Conservation (phyloP, 2,113 vertebrate genomes). For the Crotalus viridis region DNA sequence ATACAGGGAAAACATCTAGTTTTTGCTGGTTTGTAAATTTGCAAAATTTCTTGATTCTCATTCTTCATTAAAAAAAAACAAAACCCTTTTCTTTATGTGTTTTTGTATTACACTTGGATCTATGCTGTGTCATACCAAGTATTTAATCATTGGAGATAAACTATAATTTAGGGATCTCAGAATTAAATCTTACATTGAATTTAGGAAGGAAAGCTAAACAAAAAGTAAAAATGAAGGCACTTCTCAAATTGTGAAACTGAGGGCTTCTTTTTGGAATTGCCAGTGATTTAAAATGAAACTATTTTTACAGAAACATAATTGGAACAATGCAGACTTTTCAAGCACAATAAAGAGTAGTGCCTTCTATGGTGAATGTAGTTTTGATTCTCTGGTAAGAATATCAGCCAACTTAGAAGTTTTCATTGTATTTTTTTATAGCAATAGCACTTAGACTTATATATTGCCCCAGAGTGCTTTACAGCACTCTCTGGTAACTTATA, state of each 20-base stretch:
- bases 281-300: neutral
- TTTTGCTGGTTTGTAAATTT: constrained; percentile 17
- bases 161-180: neutral
- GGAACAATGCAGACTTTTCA: too few species aligned
- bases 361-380: neutral
- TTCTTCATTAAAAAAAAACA: neutral
- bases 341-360: neutral
- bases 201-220: neutral
- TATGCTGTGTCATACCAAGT: neutral
- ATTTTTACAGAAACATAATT: neutral
- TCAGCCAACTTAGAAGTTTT: neutral
- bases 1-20: constrained; percentile 33
- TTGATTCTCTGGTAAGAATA: neutral
- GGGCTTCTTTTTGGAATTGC: neutral
- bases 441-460: neutral
- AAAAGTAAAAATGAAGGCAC: neutral
- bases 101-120: constrained; percentile 3
- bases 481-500: neutral
- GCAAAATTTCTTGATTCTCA: neutral
- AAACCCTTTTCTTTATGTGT: neutral
- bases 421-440: neutral
- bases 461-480: neutral
- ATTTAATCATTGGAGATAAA: neutral
- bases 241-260: neutral
- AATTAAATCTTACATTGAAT: neutral